phyloP scores from a whole-genome alignment of 1,140 invertebrate species.

The Arctopsyche grandis region DNA sequence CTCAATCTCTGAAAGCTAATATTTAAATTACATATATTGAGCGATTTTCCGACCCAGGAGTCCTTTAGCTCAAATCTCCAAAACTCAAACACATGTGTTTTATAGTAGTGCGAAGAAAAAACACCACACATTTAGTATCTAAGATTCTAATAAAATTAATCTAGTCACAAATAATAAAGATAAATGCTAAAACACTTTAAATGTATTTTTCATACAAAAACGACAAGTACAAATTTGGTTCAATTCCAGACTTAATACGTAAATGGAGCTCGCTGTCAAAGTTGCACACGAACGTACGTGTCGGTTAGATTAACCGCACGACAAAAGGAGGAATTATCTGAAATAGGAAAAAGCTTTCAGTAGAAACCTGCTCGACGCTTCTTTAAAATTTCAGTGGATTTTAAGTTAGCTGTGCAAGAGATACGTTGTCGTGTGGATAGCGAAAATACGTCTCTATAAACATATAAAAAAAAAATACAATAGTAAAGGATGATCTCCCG shows the following conservation, averaged over 20 bases:
- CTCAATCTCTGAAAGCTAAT: constrained; percentile 29
- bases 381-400: constrained; percentile 20
- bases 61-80: too few relatives aligned
- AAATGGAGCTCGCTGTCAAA: constrained; percentile 10
- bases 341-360: constrained; percentile 7
- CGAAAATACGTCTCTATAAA: too few relatives aligned
- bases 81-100: too few relatives aligned
- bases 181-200: too few relatives aligned
- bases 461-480: too few relatives aligned
- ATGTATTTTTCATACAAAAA: neutral
- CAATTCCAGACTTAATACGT: neutral
- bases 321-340: neutral
- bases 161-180: too few relatives aligned
- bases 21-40: constrained; percentile 38
- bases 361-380: neutral
- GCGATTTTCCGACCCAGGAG: neutral
- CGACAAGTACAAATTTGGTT: neutral
- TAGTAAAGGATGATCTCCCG: too few relatives aligned
- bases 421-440: too few relatives aligned
- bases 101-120: neutral
- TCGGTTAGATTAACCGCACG: constrained; percentile 13
- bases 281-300: constrained; percentile 3
- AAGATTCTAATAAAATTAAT: too few relatives aligned
- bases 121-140: too few relatives aligned
- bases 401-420: too few relatives aligned